Evolutionary conservation across 2,888 invertebrate species (phyloP), one percentile per base, ranked within the genome.

Genomic region (Cantharis lateralis): DNA sequence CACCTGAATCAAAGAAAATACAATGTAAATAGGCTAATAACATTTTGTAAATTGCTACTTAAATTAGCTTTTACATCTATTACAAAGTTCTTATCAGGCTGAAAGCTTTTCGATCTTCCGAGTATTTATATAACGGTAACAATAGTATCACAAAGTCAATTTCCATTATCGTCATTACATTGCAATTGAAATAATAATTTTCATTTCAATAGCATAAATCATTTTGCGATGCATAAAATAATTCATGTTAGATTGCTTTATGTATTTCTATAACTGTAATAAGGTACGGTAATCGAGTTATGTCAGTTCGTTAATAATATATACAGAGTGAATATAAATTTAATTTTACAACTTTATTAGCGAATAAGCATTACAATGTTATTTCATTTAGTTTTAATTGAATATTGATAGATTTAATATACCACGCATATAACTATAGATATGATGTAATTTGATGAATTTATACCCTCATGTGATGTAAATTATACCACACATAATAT

Each of bases 41-140:
- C 26, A 68, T 68, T n/a, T 15, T 28, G 26, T 15, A 68, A 15
- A 68, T 32, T 66, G 20, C 24, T 20, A 20, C 64, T 20, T 20
- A 66, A 64, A n/a, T 66, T 32, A 64, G 62, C 62, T 69, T 62
- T 63, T 28, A 26, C 28, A 71, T 5, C 48, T 71, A 75, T 70
- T 66, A 62, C 64, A 10, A 64, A 66, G 71, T 75, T 70, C 15
- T 66, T 75, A 75, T 75, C 75, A 32, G 18, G 24, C 26, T 75
- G 48, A 75, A 75, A 75, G 75, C 70, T 68, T 70, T 75, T 75
- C 70, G 68, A 69, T 69, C 28, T 18, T 32, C 13, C 15, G 28
- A 70, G 26, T 70, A 70, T 61, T 66, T 66, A 20, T 18, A 20
- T 13, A 20, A 20, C n/a, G 64, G 18, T 66, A 66, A 66, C 64